phyloP scores from a whole-genome alignment of 2,113 vertebrate species.

The Tragelaphus buxtoni region DNA sequence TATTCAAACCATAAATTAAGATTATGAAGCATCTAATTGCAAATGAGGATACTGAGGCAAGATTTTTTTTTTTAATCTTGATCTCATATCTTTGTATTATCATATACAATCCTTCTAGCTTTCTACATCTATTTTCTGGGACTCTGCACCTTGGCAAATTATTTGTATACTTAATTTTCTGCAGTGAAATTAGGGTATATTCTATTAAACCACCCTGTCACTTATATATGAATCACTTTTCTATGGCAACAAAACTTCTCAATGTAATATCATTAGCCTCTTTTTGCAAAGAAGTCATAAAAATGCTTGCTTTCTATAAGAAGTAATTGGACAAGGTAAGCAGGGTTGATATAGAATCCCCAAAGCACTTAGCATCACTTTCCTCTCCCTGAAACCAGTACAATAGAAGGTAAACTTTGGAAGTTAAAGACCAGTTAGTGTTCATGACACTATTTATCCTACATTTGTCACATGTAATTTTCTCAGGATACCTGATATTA shows the following conservation, averaged over 20 bases:
- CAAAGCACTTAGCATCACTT: background rate
- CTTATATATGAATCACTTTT: background rate
- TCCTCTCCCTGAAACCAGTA: background rate
- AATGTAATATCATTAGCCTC: background rate
- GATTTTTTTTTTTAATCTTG: background rate
- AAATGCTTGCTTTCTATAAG: background rate
- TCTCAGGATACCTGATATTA: background rate
- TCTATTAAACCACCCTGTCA: background rate
- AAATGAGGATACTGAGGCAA: background rate
- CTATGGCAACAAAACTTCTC: background rate
- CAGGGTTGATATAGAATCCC: background rate
- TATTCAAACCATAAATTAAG: no score
- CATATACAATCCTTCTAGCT: background rate
- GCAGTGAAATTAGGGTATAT: background rate
- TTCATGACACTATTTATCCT: background rate
- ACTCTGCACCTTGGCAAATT: background rate
- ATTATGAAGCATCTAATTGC: fast-evolving
- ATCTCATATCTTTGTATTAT: background rate
- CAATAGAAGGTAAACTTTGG: background rate
- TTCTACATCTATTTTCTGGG: background rate
- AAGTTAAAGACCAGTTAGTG: background rate
- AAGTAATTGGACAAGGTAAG: background rate
- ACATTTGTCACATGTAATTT: constrained; percentile 30
- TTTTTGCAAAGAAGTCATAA: background rate
- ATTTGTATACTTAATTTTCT: background rate